Conservation (phyloP, 2,888 invertebrate genomes). For the Chaetogeoica ovagalla region DNA sequence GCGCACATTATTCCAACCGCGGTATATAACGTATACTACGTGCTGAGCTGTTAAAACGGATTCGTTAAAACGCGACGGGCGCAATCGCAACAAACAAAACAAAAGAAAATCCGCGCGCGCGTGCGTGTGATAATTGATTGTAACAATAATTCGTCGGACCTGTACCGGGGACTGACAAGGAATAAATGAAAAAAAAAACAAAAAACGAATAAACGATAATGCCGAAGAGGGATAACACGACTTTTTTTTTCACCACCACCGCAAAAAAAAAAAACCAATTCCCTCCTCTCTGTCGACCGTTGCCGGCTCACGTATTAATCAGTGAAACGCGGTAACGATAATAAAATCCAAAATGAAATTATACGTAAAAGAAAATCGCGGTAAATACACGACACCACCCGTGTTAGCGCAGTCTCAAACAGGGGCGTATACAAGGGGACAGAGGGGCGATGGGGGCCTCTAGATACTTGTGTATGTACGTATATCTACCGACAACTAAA, state of each 20-base stretch:
- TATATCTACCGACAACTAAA: too few species aligned
- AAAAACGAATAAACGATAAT: not conserved
- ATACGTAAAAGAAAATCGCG: too few species aligned
- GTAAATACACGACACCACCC: not conserved
- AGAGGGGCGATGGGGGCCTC: too few species aligned
- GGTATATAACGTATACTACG: not conserved
- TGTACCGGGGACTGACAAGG: not conserved
- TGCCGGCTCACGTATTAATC: conserved; percentile 30
- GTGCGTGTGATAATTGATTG: conserved; percentile 45
- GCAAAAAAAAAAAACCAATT: not conserved
- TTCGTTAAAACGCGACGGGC: conserved; percentile 4
- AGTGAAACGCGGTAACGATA: not conserved
- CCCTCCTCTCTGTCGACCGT: not conserved
- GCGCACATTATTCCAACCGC: not conserved
- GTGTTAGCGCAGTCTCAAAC: too few species aligned
- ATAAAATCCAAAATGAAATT: not conserved
- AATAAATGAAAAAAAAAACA: not conserved
- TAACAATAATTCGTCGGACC: conserved; percentile 17
- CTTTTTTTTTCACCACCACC: too few species aligned
- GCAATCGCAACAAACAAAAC: not conserved
- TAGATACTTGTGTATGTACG: too few species aligned
- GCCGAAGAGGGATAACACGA: not conserved
- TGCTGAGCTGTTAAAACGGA: not conserved
- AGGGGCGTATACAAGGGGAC: too few species aligned
- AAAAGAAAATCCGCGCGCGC: conserved; percentile 29